A percentile compares a stretch with the other conserved stretches of the same genome.
These are phyloP conservation scores for Heliconius melpomene DNA, from an alignment of 1,140 invertebrate genomes.

Conservation along the genomic window DNA sequence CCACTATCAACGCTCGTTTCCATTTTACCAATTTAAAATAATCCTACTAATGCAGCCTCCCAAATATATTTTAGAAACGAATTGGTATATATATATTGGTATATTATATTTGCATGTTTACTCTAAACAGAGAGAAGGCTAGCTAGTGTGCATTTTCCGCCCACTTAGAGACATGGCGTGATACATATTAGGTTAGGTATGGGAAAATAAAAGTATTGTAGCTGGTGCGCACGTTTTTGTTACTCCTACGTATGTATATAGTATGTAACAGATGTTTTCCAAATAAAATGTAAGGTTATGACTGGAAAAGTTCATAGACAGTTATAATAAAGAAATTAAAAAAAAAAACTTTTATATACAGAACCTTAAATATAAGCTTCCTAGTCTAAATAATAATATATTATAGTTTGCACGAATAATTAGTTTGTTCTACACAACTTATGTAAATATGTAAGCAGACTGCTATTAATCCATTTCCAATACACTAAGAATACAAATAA, in stretches of 20 bases:
- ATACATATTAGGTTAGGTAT: neutral
- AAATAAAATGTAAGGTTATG: neutral
- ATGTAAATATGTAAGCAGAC: conserved; percentile 22
- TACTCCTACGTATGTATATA: too few relatives aligned
- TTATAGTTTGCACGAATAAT: neutral
- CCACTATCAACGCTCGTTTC: too few relatives aligned
- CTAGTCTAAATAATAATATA: neutral
- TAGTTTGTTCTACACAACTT: neutral
- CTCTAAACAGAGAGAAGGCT: neutral
- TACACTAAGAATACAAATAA: conserved; percentile 31
- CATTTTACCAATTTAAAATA: too few relatives aligned
- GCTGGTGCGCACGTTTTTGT: neutral
- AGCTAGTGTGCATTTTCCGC: neutral
- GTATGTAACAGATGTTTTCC: neutral
- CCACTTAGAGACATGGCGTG: neutral
- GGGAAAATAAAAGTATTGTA: neutral
- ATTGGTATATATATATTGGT: too few relatives aligned
- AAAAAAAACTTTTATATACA: neutral
- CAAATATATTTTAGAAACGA: too few relatives aligned
- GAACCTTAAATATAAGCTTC: neutral
- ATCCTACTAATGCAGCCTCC: too few relatives aligned
- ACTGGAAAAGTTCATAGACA: neutral
- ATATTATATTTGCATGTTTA: too few relatives aligned
- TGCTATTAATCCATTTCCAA: conserved; percentile 28
- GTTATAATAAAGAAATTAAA: too few relatives aligned